A percentile compares a stretch with the other conserved stretches of the same genome.
phyloP scores from a whole-genome alignment of 2,888 invertebrate genomes.

The Alitta virens region DNA sequence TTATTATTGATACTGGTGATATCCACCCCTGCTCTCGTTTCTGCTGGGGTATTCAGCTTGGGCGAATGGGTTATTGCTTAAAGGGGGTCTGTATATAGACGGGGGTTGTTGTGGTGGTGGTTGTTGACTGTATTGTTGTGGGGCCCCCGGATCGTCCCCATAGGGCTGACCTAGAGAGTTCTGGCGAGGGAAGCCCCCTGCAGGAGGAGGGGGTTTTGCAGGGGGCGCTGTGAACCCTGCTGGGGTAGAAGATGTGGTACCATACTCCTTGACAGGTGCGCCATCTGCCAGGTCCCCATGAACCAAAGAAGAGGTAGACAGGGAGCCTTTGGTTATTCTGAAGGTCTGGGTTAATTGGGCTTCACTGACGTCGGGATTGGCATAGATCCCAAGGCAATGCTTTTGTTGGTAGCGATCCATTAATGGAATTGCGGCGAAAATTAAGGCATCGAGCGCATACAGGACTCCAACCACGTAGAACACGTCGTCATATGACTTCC shows the following conservation, averaged over 20 bases:
- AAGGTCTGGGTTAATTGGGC: slow-evolving; percentile 13
- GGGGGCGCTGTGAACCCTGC: not conserved
- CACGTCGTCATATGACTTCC: slow-evolving; percentile 36
- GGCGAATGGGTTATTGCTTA: too few species aligned
- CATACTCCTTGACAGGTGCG: not conserved
- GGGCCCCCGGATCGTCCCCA: too few species aligned
- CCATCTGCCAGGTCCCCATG: not conserved
- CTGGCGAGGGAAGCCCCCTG: not conserved
- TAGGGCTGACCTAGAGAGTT: not conserved
- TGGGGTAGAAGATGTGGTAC: not conserved
- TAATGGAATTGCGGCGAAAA: slow-evolving; percentile 32
- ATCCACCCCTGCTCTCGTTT: too few species aligned
- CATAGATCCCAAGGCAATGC: slow-evolving; percentile 2
- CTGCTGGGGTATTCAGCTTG: too few species aligned
- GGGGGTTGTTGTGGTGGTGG: too few species aligned
- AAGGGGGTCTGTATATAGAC: too few species aligned
- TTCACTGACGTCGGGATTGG: not conserved
- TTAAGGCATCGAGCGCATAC: slow-evolving; percentile 30
- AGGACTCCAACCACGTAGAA: slow-evolving; percentile 36
- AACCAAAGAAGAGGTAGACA: not conserved
- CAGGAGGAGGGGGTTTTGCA: not conserved
- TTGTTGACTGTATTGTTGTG: too few species aligned
- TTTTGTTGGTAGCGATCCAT: slow-evolving; percentile 14
- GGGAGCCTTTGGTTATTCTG: slow-evolving; percentile 9
- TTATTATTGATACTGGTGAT: too few species aligned